phyloP scores from a whole-genome alignment of 2,797 vertebrate genomes.

The Telmatherina bonti region DNA sequence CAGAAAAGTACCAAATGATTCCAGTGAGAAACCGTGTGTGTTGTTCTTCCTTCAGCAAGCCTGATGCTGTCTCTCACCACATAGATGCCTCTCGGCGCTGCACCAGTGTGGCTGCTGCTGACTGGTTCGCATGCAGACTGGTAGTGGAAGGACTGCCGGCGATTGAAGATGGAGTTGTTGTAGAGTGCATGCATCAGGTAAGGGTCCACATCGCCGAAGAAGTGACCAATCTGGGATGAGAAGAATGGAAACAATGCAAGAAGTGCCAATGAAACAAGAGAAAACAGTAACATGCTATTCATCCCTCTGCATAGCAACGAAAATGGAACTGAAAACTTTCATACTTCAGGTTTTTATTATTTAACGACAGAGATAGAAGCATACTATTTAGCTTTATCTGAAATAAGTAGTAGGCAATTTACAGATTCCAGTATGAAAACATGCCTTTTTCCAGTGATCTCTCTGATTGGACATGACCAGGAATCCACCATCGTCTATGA shows the following conservation, averaged over 20 bases:
- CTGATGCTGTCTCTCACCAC: conserved; percentile 83
- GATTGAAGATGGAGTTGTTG: conserved; percentile 94
- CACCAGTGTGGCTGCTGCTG: conserved; percentile 92
- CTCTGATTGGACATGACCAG: conserved; percentile 98
- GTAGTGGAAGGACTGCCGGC: conserved; percentile 93
- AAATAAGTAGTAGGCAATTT: background rate
- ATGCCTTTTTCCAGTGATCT: conserved; percentile 95
- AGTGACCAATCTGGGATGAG: conserved; percentile 90
- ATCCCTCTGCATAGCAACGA: background rate
- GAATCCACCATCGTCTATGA: conserved; percentile 97
- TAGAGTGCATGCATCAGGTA: conserved; percentile 97
- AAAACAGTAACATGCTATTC: conserved; percentile 5
- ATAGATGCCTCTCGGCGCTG: conserved; percentile 88
- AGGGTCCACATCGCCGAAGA: conserved; percentile 96
- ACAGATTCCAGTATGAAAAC: background rate
- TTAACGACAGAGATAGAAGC: background rate
- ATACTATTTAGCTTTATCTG: background rate
- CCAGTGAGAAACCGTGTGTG: background rate
- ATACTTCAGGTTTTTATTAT: background rate
- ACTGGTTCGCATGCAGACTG: conserved; percentile 93
- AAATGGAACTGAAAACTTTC: background rate
- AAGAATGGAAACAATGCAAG: background rate
- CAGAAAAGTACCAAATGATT: conserved; percentile 5
- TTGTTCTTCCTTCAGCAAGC: background rate
- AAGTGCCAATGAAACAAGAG: background rate